A percentile compares a stretch with the other conserved stretches of the same genome.
Conservation (phyloP, 2,113 vertebrate genomes). For the Climacteris rufus region DNA sequence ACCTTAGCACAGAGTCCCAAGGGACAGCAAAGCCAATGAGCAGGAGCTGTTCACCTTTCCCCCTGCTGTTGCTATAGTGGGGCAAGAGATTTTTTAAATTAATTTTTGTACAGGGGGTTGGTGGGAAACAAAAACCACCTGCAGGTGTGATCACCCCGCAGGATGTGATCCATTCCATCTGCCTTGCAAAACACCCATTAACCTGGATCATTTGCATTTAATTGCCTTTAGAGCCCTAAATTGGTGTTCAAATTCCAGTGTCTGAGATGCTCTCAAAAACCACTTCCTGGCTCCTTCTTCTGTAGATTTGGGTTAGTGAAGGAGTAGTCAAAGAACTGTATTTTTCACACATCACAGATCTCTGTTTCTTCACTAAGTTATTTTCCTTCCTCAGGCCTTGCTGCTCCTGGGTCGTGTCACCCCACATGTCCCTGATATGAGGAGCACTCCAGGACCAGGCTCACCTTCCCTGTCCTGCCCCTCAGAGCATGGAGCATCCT, state of each 20-base stretch:
- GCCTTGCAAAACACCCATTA: background rate
- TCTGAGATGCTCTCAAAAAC: background rate
- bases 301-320: background rate
- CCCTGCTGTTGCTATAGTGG: accelerated
- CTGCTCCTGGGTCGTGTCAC: background rate
- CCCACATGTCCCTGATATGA: accelerated
- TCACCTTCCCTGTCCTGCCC: background rate
- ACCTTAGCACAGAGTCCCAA: accelerated
- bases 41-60: background rate
- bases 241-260: background rate
- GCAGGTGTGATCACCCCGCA: background rate
- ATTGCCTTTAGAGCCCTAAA: background rate
- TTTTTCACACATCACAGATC: background rate
- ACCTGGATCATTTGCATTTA: background rate
- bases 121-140: background rate
- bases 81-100: accelerated
- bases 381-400: background rate
- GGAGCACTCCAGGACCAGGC: background rate
- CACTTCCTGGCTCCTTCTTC: background rate
- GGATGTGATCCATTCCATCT: background rate
- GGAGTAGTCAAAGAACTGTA: background rate
- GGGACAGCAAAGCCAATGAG: background rate
- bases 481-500: accelerated
- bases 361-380: background rate
- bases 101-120: accelerated